A percentile compares a stretch with the other conserved stretches of the same genome.
Conservation (phyloP, 2,888 invertebrate genomes). For the Chloroclysta siterata region DNA sequence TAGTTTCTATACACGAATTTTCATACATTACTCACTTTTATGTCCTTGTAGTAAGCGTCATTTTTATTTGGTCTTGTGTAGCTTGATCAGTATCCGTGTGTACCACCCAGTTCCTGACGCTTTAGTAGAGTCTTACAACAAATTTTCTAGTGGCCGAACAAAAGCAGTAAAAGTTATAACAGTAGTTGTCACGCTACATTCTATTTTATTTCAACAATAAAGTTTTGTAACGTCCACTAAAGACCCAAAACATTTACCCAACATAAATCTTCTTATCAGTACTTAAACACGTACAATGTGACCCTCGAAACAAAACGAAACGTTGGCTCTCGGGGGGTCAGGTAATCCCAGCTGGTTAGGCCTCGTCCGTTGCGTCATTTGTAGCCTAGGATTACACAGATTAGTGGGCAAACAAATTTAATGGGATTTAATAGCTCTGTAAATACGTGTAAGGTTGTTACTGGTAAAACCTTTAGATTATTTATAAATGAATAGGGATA, state of each 20-base stretch:
- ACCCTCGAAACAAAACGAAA: conserved; percentile 36
- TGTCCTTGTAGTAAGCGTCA: too few relatives aligned
- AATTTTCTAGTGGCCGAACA: not conserved
- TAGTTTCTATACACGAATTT: too few relatives aligned
- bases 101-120: not conserved
- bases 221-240: conserved; percentile 16
- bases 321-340: conserved; percentile 27
- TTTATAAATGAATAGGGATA: too few relatives aligned
- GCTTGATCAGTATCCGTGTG: not conserved
- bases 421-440: conserved; percentile 27
- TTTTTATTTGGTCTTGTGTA: too few relatives aligned
- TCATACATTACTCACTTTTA: too few relatives aligned
- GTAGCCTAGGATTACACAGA: conserved; percentile 42
- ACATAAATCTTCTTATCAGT: conserved; percentile 43
- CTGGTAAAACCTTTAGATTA: not conserved
- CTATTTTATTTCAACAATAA: conserved; percentile 17
- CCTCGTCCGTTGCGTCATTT: conserved; percentile 40
- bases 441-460: conserved; percentile 17
- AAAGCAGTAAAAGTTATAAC: not conserved
- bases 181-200: not conserved
- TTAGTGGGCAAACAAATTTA: conserved; percentile 37
- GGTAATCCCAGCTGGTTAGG: conserved; percentile 39
- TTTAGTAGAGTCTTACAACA: not conserved
- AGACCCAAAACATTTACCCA: conserved; percentile 24
- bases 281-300: conserved; percentile 42